Base-by-base conservation (phyloP, 2,113 vertebrate genomes). In the Leucosticte australis region DNA sequence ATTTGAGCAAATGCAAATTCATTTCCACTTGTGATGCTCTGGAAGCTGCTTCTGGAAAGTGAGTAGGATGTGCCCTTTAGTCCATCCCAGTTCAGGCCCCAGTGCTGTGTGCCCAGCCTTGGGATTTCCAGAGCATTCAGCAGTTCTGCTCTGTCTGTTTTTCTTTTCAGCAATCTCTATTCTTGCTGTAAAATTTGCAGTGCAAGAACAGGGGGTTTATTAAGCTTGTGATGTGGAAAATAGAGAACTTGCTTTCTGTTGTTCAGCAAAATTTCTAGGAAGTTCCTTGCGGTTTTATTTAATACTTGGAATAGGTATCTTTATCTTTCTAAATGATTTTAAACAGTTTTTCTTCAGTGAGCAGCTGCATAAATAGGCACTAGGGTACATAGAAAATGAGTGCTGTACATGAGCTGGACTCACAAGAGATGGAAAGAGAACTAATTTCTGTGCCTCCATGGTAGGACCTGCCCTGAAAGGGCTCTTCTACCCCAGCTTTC, bases 281-380 rank as follows among this genome's bases (percentile, higher is more conserved):
- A 94, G 88, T 68, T 84, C 70, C 39, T 86, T 60, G 37, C 80
- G 71, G 68, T 70, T 95, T 95, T 96, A 87, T 89, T 95, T 96
- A 96, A 89, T 67, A 59, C 41, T 94, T 92, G 87, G 50, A 89
- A 59, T 92, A 89, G 57, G 50, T 68, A 74, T 64, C 69, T 94
- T 82, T 73, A 30, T 73, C 41, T 53, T 86, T 93, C 63, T 76
- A 55, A 93, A 80, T 71, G 0, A 73, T 88, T 96, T 95, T 59
- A 82, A 93, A 46, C 44, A 42, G 42, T 39, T 55, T 75, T 92
- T 83, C 47, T 87, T 74, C 49, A 35, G 17, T 41, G 78, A 94
- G 81, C 64, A 90, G 57, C 78, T 94, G 83, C 74, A 94, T 68
- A 81, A 92, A 82, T 89, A 74, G 92, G 53, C 83, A 21, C 33